These are phyloP conservation scores for Harmothoe impar DNA, from an alignment of 2,888 invertebrate species.

Conservation along the genomic window DNA sequence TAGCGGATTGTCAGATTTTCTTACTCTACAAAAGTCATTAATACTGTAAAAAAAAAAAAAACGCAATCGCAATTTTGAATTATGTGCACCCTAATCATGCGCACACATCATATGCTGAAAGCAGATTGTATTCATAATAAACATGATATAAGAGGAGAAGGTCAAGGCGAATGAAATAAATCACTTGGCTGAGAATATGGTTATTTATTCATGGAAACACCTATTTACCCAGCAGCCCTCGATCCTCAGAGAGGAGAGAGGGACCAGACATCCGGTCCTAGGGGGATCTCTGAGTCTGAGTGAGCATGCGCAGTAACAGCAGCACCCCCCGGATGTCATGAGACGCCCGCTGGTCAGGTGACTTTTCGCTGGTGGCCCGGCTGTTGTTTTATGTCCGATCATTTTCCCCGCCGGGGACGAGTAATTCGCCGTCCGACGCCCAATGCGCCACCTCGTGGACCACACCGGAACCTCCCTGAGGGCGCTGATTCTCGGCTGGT, in stretches of 20 bases:
- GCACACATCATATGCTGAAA: too few species aligned
- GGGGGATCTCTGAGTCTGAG: not conserved
- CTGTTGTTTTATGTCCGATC: not conserved
- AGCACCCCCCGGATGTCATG: not conserved
- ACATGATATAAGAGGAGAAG: too few species aligned
- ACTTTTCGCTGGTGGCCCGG: not conserved
- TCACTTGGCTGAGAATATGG: not conserved
- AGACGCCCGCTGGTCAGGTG: not conserved
- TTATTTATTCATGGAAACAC: not conserved
- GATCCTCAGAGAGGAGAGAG: not conserved
- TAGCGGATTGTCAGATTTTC: too few species aligned
- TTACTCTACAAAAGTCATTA: too few species aligned
- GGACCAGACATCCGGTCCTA: not conserved
- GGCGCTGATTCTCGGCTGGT: not conserved
- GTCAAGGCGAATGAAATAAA: not conserved
- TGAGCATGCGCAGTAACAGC: not conserved
- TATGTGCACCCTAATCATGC: too few species aligned
- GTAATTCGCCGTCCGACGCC: not conserved
- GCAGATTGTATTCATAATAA: too few species aligned
- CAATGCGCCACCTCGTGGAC: not conserved
- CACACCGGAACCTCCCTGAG: not conserved
- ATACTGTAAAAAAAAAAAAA: too few species aligned
- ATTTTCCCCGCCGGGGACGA: slow-evolving; percentile 1
- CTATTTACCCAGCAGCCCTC: not conserved
- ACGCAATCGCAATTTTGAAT: too few species aligned